Evolutionary conservation across 2,113 vertebrate species (phyloP).

Genomic region (Microtus richardsoni): DNA sequence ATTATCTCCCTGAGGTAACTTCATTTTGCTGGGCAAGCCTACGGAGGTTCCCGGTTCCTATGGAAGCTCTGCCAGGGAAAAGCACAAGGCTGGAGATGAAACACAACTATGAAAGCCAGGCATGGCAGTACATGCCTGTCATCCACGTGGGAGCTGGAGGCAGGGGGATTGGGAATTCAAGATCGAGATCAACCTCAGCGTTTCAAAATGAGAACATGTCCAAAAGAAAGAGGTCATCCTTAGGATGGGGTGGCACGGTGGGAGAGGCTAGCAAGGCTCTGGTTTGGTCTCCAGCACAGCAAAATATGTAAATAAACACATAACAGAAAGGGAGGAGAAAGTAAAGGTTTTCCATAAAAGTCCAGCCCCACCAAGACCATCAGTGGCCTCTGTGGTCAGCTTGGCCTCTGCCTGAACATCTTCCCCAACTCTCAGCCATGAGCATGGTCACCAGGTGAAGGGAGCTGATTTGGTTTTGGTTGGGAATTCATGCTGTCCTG

Average conservation of each 20-base stretch:
- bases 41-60: background rate
- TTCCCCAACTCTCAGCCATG: background rate
- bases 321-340: background rate
- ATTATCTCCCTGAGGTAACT: background rate
- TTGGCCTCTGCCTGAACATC: background rate
- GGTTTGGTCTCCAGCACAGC: background rate
- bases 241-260: background rate
- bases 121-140: background rate
- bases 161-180: background rate
- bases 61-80: background rate
- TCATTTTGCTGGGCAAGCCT: background rate
- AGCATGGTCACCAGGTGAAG: background rate
- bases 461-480: background rate
- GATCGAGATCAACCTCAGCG: background rate
- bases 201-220: background rate
- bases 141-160: background rate
- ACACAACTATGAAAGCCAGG: background rate
- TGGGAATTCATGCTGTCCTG: background rate
- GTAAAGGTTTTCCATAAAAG: accelerated
- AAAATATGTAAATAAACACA: background rate
- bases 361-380: background rate
- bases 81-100: background rate
- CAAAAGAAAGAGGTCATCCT: background rate
- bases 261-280: too few relatives aligned
- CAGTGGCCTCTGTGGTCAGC: background rate